phyloP scores from a whole-genome alignment of 2,113 vertebrate genomes.

The Orcinus orca region DNA sequence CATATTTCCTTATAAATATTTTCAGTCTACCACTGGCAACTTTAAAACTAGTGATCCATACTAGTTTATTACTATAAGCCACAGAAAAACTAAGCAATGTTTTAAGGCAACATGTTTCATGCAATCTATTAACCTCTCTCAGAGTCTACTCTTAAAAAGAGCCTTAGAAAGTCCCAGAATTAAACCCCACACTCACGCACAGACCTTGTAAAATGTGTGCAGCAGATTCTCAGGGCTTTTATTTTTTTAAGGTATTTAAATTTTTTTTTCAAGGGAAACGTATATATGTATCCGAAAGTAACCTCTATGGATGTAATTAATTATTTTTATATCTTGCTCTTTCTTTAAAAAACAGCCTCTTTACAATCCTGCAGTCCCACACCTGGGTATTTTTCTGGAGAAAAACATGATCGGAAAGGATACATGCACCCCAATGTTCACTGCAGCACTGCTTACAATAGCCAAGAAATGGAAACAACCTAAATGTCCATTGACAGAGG shows the following conservation, averaged over 20 bases:
- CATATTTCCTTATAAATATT: slow-evolving; percentile 20
- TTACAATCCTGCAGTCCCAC: neutral
- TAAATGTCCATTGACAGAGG: no score
- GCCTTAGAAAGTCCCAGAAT: neutral
- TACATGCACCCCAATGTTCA: no score
- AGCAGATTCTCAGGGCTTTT: neutral
- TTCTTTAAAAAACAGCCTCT: neutral
- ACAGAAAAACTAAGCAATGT: neutral
- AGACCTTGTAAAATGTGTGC: neutral
- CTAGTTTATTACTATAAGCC: neutral
- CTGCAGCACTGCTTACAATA: no score
- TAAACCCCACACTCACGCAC: neutral
- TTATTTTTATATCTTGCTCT: neutral
- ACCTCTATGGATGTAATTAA: neutral
- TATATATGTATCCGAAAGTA: neutral
- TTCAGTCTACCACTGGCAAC: neutral
- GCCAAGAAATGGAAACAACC: no score
- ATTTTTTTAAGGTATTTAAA: neutral
- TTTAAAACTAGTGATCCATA: neutral
- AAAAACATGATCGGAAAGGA: no score
- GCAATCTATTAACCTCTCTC: neutral
- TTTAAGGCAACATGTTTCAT: neutral
- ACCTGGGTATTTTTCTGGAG: no score
- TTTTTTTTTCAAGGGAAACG: neutral
- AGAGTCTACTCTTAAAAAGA: neutral